Conservation (phyloP, 2,113 vertebrate species). For the Pteronura brasiliensis region DNA sequence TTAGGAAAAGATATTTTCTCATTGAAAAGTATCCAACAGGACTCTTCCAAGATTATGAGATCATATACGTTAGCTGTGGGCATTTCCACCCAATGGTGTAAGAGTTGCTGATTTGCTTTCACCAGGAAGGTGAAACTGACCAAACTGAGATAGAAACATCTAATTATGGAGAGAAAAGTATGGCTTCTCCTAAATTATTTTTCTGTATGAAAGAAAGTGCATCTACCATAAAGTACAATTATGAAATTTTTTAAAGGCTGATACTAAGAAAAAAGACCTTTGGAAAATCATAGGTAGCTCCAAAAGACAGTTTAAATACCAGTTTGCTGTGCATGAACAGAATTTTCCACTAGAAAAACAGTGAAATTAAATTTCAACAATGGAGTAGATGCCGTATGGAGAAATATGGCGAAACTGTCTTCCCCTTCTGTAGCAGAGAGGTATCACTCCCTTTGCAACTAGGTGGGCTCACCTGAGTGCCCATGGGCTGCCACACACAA, state of each 20-base stretch:
- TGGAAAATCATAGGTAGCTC: not conserved
- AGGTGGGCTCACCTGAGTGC: not conserved
- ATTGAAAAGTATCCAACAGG: not conserved
- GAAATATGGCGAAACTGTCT: not conserved
- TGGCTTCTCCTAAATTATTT: not conserved
- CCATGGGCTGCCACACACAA: not conserved
- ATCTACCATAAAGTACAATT: not conserved
- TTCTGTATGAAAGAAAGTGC: not conserved
- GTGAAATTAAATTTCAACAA: not conserved
- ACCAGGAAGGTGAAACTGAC: not conserved
- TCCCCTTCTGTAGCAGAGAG: not conserved
- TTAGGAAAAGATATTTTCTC: not conserved
- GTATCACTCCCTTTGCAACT: not conserved
- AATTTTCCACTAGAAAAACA: not conserved
- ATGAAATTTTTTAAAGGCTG: not conserved
- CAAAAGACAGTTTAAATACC: not conserved
- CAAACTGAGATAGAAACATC: not conserved
- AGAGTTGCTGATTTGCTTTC: not conserved
- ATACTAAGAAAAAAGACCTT: not conserved
- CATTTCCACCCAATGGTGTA: not conserved
- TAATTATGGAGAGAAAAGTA: not conserved
- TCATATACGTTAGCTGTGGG: not conserved
- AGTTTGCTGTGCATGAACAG: not conserved
- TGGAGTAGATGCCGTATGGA: not conserved
- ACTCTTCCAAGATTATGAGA: not conserved